Conservation (phyloP, 2,797 vertebrate species). For the Lepilemur ruficaudatus region DNA sequence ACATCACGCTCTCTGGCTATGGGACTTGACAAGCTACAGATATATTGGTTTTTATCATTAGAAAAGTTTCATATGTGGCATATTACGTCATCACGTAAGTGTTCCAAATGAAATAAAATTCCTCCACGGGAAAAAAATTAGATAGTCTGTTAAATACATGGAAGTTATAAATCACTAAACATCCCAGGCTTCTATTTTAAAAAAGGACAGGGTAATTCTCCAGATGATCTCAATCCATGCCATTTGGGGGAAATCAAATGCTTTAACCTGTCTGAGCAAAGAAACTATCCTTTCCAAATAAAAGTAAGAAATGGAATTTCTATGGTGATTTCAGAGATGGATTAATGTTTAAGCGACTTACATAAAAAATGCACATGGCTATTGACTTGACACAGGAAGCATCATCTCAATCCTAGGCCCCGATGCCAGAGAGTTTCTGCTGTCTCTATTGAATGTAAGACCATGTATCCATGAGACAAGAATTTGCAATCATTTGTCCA, state of each 20-base stretch:
- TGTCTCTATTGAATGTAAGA: not conserved
- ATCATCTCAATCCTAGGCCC: not conserved
- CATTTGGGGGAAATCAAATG: conserved; percentile 38
- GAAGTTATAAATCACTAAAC: conserved; percentile 60
- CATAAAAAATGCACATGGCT: not conserved
- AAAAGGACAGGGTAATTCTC: conserved; percentile 46
- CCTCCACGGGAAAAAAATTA: not conserved
- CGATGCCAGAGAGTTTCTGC: not conserved
- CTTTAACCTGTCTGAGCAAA: conserved; percentile 53
- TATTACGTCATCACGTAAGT: conserved; percentile 15
- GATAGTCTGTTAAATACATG: not conserved
- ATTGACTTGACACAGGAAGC: not conserved
- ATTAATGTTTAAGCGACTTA: conserved; percentile 5
- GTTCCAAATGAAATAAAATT: conserved; percentile 71
- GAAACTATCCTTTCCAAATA: conserved; percentile 53
- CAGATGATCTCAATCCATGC: conserved; percentile 60
- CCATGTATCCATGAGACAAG: not conserved
- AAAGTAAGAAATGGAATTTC: not conserved
- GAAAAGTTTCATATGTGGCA: conserved; percentile 29
- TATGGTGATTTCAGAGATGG: not conserved
- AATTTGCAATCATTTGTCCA: not conserved
- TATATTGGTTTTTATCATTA: conserved; percentile 47
- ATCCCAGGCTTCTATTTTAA: conserved; percentile 36
- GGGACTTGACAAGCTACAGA: conserved; percentile 1
- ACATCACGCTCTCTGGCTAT: not conserved